Base-by-base conservation (phyloP, 2,113 vertebrate genomes). In the Ictidomys tridecemlineatus region DNA sequence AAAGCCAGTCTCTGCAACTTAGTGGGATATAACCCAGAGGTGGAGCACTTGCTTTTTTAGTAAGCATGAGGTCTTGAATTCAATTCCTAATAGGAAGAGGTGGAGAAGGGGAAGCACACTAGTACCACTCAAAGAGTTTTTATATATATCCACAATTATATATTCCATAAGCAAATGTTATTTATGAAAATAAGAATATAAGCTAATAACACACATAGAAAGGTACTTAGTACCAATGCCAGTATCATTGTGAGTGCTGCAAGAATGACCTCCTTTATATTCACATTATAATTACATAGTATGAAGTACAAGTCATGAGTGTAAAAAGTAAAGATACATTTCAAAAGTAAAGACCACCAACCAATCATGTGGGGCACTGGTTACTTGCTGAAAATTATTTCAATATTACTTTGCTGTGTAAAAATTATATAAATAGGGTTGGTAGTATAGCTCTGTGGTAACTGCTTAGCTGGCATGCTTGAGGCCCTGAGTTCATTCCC, bases 361-460 rank as follows among this genome's bases (percentile, higher is more conserved):
- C 13, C 20, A 61, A 70, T 34, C 48, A 96, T 32, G 39, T 70
- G 56, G n/a, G 28, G 28, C 48, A 93, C 67, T 13, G 51, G n/a
- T 84, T 87, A 88, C 56, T 73, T 86, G 69, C 42, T 96, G 95
- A 88, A 90, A 93, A 80, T 53, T 67, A 95, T 74, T 80, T 94
- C 20, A 37, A 1, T 80, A 92, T 56, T 83, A 89, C 6, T 58
- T 83, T 37, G 34, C 48, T 48, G 73, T 39, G 32, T 37, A 24
- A 73, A 73, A 73, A 39, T 22, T 11, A 73, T 70, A 73, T 39
- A 37, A 37, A 73, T 24, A 39, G 70, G 37, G 18, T 37, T 37
- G 16, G 37, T 8, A 37, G 37, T 67, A 12, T 30, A 67, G 56
- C 56, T 58, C 56, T 58, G 56, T 58, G 56, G 20, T 58, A 58